Evolutionary conservation across 1,140 invertebrate genomes (phyloP).

Genomic region (Amyelois transitella): DNA sequence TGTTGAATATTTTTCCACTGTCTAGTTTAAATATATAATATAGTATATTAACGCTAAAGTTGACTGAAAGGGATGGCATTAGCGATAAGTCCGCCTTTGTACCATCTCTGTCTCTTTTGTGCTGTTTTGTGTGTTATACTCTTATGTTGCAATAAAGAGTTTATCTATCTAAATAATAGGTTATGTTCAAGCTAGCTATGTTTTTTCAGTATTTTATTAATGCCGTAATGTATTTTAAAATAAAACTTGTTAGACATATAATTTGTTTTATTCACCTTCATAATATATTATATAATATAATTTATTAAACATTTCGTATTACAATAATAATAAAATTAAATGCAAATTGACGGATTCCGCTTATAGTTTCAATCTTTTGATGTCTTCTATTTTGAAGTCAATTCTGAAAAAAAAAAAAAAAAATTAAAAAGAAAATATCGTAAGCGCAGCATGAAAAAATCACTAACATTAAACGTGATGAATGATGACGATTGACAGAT

Average conservation of each 20-base stretch:
- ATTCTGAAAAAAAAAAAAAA: conserved; percentile 32
- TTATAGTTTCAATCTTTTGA: conserved; percentile 50
- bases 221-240: background rate
- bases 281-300: conserved; percentile 8
- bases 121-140: no score
- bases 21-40: background rate
- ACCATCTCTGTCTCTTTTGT: no score
- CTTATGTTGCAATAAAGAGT: no score
- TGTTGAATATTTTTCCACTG: no score
- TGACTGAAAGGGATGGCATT: no score
- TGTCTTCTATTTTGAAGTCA: conserved; percentile 60
- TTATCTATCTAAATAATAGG: no score
- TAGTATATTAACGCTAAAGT: no score
- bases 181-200: background rate
- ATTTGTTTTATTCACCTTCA: background rate
- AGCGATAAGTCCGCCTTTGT: no score
- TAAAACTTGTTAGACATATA: background rate
- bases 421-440: background rate
- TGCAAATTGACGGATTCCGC: background rate
- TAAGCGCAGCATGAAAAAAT: no score
- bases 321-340: conserved; percentile 1
- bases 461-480: no score
- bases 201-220: background rate
- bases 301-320: conserved; percentile 1
- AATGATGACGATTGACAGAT: no score